Evolutionary conservation across 2,888 invertebrate genomes (phyloP), one percentile per base, ranked within the genome.

Genomic region (Drosophila kambysellisi): DNA sequence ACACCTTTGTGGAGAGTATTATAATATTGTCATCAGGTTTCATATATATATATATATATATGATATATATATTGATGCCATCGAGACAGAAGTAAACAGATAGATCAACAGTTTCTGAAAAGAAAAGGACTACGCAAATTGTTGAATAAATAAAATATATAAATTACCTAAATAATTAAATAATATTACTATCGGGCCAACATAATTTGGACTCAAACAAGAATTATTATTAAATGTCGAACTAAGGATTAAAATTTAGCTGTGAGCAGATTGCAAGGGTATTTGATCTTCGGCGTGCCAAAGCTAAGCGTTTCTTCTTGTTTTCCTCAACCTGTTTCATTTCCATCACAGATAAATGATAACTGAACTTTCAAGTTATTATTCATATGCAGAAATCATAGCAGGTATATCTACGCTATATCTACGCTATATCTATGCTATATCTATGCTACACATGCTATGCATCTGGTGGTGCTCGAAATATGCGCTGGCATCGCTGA

Each of bases 371-470:
- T 20, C 20, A 7, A 46, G 20, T 20, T 7, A 4, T 7, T 20
- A 41, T 20, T 41, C n/a, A 20, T 15, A 46, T 46, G 46, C 20
- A 15, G 25, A 8, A 15, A 20, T 25, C 2, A 25, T 9, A 3
- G 25, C 25, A 25, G 25, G 25, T 25, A 25, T 41, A n/a, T 41
- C 2, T 20, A 20, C 2, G 12, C 46, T 20, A 25, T 39, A 17
- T 15, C 8, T 15, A 25, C 25, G 20, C 41, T 43, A 9, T 41
- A n/a, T 41, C 2, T 20, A 20, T 2, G 12, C 46, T 20, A 25
- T 39, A 17, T 15, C 8, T 15, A 25, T 46, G 20, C 41, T 43
- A 9, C 64, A 64, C 54, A 64, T 66, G 11, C 17, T 8, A 25
- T 25, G 25, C 25, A 25, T 25, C 20, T 25, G n/a, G n/a, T 20